phyloP scores from a whole-genome alignment of 2,888 invertebrate species.

The Leucophora obtusa region DNA sequence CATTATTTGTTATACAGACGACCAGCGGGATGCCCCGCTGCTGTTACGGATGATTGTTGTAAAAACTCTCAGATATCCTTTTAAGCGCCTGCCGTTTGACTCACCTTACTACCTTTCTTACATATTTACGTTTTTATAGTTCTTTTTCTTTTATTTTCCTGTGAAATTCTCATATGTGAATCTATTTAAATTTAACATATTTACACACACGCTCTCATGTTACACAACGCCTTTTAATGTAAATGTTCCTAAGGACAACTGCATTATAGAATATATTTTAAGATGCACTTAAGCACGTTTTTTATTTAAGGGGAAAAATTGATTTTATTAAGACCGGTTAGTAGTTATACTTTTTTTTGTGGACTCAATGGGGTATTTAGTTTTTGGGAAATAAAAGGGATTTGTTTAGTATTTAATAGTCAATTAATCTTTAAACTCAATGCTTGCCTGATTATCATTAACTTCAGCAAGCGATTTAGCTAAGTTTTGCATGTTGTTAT shows the following conservation, averaged over 20 bases:
- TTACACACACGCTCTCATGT: slow-evolving; percentile 51
- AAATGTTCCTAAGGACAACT: slow-evolving; percentile 44
- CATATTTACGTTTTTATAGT: neutral
- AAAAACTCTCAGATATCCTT: slow-evolving; percentile 52
- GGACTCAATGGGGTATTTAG: no score
- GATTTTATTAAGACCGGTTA: slow-evolving; percentile 3
- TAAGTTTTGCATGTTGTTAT: no score
- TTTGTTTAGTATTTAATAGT: no score
- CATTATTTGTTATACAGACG: slow-evolving; percentile 30
- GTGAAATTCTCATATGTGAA: neutral
- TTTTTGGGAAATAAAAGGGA: no score
- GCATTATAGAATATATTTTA: slow-evolving; percentile 21
- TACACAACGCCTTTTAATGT: slow-evolving; percentile 44
- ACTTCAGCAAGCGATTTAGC: no score
- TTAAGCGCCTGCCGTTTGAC: slow-evolving; percentile 60
- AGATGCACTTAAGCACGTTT: slow-evolving; percentile 4
- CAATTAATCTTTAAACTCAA: no score
- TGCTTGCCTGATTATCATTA: no score
- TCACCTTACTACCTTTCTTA: slow-evolving; percentile 37
- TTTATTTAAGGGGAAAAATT: neutral
- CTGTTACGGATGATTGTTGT: slow-evolving; percentile 26
- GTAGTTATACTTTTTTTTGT: no score
- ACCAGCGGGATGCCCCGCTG: slow-evolving; percentile 60
- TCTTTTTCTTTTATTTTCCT: neutral
- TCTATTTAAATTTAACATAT: neutral